These are phyloP conservation scores for Fragum whitleyi DNA, from an alignment of 2,888 invertebrate species.

Conservation along the genomic window DNA sequence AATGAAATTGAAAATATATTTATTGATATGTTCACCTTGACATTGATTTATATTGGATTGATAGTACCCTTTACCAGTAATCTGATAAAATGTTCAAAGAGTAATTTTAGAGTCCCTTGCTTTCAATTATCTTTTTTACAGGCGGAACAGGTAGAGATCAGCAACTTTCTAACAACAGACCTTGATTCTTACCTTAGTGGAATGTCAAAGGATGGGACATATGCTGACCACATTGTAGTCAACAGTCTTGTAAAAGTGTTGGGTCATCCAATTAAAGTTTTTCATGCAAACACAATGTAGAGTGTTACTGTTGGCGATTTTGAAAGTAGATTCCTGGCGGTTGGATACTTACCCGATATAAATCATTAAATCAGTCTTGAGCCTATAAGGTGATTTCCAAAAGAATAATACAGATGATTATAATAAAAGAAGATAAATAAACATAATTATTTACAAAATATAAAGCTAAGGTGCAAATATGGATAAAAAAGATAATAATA, in stretches of 20 bases:
- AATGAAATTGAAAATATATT: background rate
- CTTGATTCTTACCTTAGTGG: background rate
- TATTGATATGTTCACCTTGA: background rate
- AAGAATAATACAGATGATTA: background rate
- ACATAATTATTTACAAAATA: too few relatives aligned
- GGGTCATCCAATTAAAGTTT: background rate
- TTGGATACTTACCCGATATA: too few relatives aligned
- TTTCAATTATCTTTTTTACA: background rate
- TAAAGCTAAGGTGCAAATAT: too few relatives aligned
- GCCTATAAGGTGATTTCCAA: too few relatives aligned
- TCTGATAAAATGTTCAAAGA: background rate
- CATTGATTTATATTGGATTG: background rate
- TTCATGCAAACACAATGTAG: background rate
- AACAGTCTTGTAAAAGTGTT: background rate
- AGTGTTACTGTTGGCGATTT: slow-evolving; percentile 20
- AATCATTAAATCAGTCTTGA: too few relatives aligned
- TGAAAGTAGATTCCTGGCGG: too few relatives aligned
- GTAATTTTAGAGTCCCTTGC: background rate
- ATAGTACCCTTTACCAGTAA: background rate
- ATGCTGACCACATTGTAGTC: background rate
- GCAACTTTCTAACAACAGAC: background rate
- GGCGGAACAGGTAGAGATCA: background rate
- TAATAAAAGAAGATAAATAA: background rate
- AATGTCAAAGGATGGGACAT: background rate
- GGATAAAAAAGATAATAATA: too few relatives aligned